Evolutionary conservation across 2,113 vertebrate genomes (phyloP), one percentile per base, ranked within the genome.

Genomic region (Prunella fulvescens): DNA sequence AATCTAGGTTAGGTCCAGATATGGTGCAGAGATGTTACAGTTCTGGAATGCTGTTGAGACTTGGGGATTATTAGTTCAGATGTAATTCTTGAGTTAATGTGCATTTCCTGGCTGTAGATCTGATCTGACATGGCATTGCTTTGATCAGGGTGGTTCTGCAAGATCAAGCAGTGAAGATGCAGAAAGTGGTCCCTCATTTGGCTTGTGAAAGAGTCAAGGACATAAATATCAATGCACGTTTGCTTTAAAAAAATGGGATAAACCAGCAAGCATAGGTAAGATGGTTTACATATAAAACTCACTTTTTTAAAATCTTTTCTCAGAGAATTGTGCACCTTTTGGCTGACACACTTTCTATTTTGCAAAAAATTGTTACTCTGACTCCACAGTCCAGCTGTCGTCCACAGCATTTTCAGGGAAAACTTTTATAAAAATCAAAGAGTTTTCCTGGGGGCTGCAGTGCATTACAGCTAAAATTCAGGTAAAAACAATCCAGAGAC

Each of bases 21-120:
- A 85, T 39, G 45, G 19, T 84, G 57, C 83, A 84, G 81, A 81
- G 81, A 78, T 54, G 44, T 81, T 78, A 82, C 66, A 80, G 56
- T 40, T 94, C 45, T 57, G 54, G 48, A 88, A n/a, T 8, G 0
- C 71, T 76, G 48, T 29, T 80, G 81, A 86, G 85, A 88, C 50
- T 88, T 93, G 14, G 81, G 37, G 6, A 72, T 96, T 94, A 93
- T 95, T 95, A 95, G 66, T 93, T 88, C 54, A 61, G 74, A 90
- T 88, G 62, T 67, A 92, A 61, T 73, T 94, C 54, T 50, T 88
- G 33, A 60, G 14, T 76, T 82, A 87, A 82, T 42, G n/a, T 61
- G n/a, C 16, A 18, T 80, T 93, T 82, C 28, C 31, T 67, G 40
- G 18, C 9, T 61, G 74, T 53, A 69, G 11, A n/a, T 86, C n/a